These are phyloP conservation scores for Yoshiicerus persimilis DNA, from an alignment of 1,140 invertebrate species.

Conservation along the genomic window DNA sequence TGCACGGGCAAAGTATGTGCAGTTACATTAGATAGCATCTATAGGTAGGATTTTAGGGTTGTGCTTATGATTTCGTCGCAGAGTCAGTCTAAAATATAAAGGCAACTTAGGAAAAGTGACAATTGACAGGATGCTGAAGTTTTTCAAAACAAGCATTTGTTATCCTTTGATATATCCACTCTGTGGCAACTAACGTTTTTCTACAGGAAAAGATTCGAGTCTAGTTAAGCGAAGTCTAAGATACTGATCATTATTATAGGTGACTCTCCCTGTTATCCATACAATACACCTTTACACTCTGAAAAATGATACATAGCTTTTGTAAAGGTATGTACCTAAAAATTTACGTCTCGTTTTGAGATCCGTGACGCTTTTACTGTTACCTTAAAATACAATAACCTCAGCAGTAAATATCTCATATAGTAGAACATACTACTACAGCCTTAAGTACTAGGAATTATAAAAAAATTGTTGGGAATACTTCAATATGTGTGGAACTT, in stretches of 20 bases:
- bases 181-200: neutral
- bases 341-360: neutral
- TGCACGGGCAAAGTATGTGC: too few relatives aligned
- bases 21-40: too few relatives aligned
- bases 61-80: too few relatives aligned
- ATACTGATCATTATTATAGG: neutral
- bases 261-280: neutral
- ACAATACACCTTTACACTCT: too few relatives aligned
- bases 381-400: neutral
- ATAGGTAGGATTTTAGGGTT: too few relatives aligned
- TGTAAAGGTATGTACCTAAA: neutral
- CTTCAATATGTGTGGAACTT: too few relatives aligned
- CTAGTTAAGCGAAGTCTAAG: neutral
- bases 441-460: too few relatives aligned
- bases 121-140: neutral
- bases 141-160: neutral
- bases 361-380: neutral
- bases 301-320: too few relatives aligned
- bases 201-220: neutral
- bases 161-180: neutral
- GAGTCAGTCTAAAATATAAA: neutral
- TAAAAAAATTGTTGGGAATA: too few relatives aligned
- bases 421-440: too few relatives aligned
- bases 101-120: neutral
- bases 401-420: too few relatives aligned